Percentiles rank a stretch among this genome's conserved stretches.
Conservation (phyloP, 1,140 invertebrate genomes). For the Berghia stephanieae region DNA sequence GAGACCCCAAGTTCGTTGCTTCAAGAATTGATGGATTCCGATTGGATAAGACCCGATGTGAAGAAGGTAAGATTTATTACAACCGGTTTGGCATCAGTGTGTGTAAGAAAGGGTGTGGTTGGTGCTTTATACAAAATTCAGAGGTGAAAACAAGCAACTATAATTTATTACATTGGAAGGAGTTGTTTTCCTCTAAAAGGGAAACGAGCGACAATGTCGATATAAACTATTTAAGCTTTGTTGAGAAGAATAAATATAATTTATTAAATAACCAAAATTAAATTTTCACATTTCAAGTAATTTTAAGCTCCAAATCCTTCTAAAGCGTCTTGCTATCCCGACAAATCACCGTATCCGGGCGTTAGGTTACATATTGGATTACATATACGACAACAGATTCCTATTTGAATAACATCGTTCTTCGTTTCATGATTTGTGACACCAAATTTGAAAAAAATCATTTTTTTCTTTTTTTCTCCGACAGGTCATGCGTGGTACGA, state of each 20-base stretch:
- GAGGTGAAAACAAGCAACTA: background rate
- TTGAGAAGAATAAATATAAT: background rate
- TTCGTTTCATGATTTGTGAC: no score
- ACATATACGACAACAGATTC: no score
- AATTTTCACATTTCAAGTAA: background rate
- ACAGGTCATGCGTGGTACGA: background rate
- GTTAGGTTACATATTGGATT: no score
- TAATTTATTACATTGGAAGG: background rate
- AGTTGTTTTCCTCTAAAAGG: background rate
- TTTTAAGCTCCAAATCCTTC: conserved; percentile 36
- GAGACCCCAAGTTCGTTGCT: conserved; percentile 26
- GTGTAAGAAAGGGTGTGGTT: background rate
- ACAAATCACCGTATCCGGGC: no score
- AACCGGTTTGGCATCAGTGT: no score
- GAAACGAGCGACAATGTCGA: background rate
- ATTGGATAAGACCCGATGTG: background rate
- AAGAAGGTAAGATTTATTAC: no score
- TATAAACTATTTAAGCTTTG: background rate
- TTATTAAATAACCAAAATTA: conserved; percentile 5
- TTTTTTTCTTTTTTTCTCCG: no score
- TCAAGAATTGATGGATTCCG: conserved; percentile 29
- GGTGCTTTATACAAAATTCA: background rate
- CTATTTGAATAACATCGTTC: no score
- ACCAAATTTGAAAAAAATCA: no score
- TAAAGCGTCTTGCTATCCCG: no score